Base-by-base conservation (phyloP, 2,797 vertebrate genomes). In the Steatocranus sp. region DNA sequence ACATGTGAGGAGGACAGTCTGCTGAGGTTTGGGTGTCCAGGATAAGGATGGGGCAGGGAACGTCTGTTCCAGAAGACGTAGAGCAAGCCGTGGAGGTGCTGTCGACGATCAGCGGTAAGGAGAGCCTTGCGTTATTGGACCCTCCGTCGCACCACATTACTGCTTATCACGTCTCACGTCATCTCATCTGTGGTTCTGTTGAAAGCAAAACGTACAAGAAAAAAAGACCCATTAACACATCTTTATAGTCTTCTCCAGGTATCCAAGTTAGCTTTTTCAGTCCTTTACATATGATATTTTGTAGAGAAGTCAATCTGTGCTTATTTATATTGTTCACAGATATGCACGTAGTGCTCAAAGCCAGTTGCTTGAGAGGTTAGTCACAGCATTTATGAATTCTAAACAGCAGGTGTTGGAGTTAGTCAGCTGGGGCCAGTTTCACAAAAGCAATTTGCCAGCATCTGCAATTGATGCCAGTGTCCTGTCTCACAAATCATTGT, bases 11-110 rank as follows among this genome's bases (percentile, higher is more conserved):
- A 83, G 49, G 50, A 77, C 4, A 27, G 61, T 73, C 84, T 23
- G 74, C 86, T 58, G 83, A 77, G 76, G 7, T 70, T 63, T 17
- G 32, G 76, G 80, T 43, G 80, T 80, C 78, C 82, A 11, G 20
- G 53, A n/a, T 5, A 3, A 81, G 48, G 86, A 94, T 94, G 93
- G 91, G 89, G 7, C 78, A 66, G 36, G 34, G 63, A 18, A 54
- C 23, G 18, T 92, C 89, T 1, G 78, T 73, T 43, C 56, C 43
- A 15, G 85, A 85, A 3, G 77, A 83, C 8, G 18, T 50, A 79
- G 89, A 93, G 10, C 41, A 84, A 25, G 10, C 84, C 1, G 2
- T 12, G 61, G 89, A 93, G 50, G 88, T 68, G 83, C 68, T 76
- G 83, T 74, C 89, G 0, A 73, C 83, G 1, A 8, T 63, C 56